Base-by-base conservation (phyloP, 1,140 invertebrate genomes). In the Nasonia vitripennis region DNA sequence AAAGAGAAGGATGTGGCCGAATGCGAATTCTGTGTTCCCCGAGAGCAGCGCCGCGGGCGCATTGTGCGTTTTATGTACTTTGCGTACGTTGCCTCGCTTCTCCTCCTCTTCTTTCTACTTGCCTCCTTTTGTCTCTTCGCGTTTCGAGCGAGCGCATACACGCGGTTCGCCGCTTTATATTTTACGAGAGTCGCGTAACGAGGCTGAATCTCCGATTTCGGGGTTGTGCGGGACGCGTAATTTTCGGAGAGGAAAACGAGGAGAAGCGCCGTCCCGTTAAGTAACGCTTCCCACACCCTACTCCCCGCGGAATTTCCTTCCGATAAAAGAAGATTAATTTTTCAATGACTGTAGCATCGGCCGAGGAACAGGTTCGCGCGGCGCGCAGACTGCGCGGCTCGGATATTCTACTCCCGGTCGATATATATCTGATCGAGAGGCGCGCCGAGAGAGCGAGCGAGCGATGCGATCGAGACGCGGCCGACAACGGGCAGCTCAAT, bases 1-100 rank as follows among this genome's bases (percentile, higher is more conserved):
- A 88, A 87, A 62, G 48, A 79, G 71, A 87, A 77, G 78, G 85
- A 88, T 87, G 71, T 37, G 31, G 48, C 74, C 67, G 80, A 80
- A 86, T 83, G 79, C 78, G 68, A 81, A 86, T 85, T 83, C 74
- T 68, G 55, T 78, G 41, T 48, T 78, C 62, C 37, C 74, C 75
- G n/a, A 12, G 7, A 12, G 20, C 41, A 23, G 17, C 75, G 45
- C 17, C 75, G 37, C 20, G 41, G 12, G 55, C 48, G 27, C 55
- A 62, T 62, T 62, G 55, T 62, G 55, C 55, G 55, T 62, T 62
- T 20, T 62, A 62, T n/a, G 55, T 62, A 62, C 55, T 62, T 62
- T n/a, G 55, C 41, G 17, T n/a, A 62, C 20, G 51, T 34, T n/a
- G 27, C 55, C 14, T 34, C 55, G 27, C 55, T 5, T 34, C 31